Evolutionary conservation across 2,113 vertebrate species (phyloP).

Genomic region (Bambusicola thoracicus): DNA sequence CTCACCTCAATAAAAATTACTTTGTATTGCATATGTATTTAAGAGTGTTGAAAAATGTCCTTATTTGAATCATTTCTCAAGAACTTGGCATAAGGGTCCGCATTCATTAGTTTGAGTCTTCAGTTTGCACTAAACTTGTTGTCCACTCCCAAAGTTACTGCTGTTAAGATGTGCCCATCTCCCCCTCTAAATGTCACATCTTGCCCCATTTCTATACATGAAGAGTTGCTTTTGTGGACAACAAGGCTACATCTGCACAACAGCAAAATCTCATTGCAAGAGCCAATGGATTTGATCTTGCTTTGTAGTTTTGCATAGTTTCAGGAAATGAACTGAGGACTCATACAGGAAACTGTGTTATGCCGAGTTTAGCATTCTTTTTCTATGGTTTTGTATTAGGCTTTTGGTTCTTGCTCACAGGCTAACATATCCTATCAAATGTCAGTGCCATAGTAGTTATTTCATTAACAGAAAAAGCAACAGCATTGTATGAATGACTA

Average conservation of each 20-base stretch:
- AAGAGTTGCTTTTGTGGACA: fast-evolving
- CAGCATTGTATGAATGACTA: background rate
- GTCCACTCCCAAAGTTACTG: background rate
- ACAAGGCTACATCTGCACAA: background rate
- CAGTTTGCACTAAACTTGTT: background rate
- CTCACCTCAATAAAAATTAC: background rate
- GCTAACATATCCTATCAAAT: background rate
- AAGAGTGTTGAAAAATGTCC: background rate
- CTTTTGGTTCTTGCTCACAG: background rate
- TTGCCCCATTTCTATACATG: fast-evolving
- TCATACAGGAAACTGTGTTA: background rate
- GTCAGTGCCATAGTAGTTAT: background rate
- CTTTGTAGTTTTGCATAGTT: background rate
- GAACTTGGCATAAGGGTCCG: background rate
- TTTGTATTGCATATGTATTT: background rate
- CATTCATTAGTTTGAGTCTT: background rate
- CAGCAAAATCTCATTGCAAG: background rate
- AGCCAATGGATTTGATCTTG: background rate
- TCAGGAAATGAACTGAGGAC: background rate
- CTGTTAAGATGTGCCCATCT: background rate
- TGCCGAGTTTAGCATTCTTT: background rate
- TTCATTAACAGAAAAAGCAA: background rate
- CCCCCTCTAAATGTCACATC: background rate
- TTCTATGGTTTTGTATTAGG: background rate
- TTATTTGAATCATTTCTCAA: background rate